Base-by-base conservation (phyloP, 2,797 vertebrate species). In the Acanthurus lineatus region DNA sequence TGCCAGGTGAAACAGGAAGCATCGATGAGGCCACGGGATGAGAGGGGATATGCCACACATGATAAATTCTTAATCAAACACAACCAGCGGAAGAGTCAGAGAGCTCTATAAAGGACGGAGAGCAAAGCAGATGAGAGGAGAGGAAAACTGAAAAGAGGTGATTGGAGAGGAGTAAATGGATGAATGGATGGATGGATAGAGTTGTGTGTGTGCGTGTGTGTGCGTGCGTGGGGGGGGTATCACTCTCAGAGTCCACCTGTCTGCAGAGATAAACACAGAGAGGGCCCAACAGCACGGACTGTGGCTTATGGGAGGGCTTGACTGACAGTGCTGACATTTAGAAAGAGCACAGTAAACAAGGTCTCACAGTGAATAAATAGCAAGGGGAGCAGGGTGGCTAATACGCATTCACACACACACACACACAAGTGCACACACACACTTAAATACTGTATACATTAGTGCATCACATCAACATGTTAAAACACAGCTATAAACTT, bases 261-360 rank as follows among this genome's bases (percentile, higher is more conserved):
- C 89, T 84, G 79, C 74, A 79, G 82, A 91, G 93, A 94, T 94
- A 94, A 95, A 93, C 89, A 83, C 56, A 77, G 79, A 87, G 84
- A 90, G 85, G 88, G 82, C 81, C 81, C 86, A 62, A 60, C 79
- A 85, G 91, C 85, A 86, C 69, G 52, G 84, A 88, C 73, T 45
- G 76, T 63, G 84, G 75, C 88, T 90, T 92, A 90, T 87, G 87
- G 82, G 84, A 89, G 72, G 81, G 73, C 86, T 79, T 95, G 94
- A 95, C 76, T 94, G 95, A 93, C 95, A 93, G 90, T 61, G 74
- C 86, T 95, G 94, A 95, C 94, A 96, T 95, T 95, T 95, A 81
- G 89, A 93, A 90, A 93, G 90, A 92, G 91, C 90, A 91, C 84
- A 89, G 89, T 93, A 93, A 94, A 94, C 93, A 93, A 88, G 82